Percentiles rank a stretch among this genome's conserved stretches.
Conservation (phyloP, 2,113 vertebrate genomes). For the Gasterosteus aculeatus region DNA sequence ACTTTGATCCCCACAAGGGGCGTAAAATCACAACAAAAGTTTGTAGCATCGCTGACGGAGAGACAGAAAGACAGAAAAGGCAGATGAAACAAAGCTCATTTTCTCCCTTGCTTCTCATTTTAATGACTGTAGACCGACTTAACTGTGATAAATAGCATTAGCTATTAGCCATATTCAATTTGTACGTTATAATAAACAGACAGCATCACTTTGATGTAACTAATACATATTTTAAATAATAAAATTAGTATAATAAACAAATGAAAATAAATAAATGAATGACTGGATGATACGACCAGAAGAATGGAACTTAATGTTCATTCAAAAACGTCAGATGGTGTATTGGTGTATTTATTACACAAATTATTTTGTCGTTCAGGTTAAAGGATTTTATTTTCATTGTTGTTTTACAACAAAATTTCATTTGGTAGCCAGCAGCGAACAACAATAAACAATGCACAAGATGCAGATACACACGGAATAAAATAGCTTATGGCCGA, state of each 20-base stretch:
- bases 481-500: too few relatives aligned
- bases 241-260: not conserved
- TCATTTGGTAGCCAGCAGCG: too few relatives aligned
- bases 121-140: not conserved
- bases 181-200: slow-evolving; percentile 43
- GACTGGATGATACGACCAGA: too few relatives aligned
- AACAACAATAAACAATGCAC: too few relatives aligned
- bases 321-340: not conserved
- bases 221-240: not conserved
- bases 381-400: too few relatives aligned
- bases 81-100: not conserved
- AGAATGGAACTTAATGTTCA: not conserved
- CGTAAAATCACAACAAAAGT: slow-evolving; percentile 4
- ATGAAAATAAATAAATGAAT: not conserved
- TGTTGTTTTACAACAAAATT: too few relatives aligned
- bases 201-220: slow-evolving; percentile 41
- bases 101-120: not conserved
- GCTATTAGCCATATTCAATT: slow-evolving; percentile 12
- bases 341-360: too few relatives aligned
- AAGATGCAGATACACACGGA: too few relatives aligned
- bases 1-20: slow-evolving; percentile 26
- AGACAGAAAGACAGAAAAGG: not conserved
- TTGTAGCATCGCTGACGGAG: not conserved
- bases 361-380: too few relatives aligned
- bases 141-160: slow-evolving; percentile 4